Evolutionary conservation across 2,797 vertebrate species (phyloP).

Genomic region (Crocodylus rhombifer): DNA sequence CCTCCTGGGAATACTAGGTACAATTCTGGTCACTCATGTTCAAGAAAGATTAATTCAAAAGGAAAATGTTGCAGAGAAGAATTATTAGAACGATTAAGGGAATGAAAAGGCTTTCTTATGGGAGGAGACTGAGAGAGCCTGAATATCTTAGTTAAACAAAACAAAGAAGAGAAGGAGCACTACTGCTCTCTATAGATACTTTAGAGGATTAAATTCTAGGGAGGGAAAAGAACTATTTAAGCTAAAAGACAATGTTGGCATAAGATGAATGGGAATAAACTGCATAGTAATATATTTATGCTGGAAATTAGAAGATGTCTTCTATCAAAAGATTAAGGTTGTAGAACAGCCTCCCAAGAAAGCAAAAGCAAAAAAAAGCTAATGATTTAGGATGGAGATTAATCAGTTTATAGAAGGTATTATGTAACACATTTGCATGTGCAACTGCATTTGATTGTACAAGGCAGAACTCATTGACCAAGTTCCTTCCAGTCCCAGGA

Average conservation of each 20-base stretch:
- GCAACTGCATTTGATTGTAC: neutral
- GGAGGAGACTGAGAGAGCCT: neutral
- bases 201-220: neutral
- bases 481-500: neutral
- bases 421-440: neutral
- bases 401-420: neutral
- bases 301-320: neutral
- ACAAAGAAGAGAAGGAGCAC: neutral
- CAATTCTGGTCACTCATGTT: neutral
- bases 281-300: neutral
- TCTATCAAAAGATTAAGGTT: neutral
- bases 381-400: neutral
- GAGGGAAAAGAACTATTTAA: neutral
- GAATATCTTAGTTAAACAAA: neutral
- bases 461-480: neutral
- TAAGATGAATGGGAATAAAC: neutral
- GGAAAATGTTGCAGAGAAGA: neutral
- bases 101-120: neutral
- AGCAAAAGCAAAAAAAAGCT: neutral
- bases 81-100: neutral
- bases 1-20: neutral
- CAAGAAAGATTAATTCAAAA: conserved; percentile 2
- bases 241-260: neutral
- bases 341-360: neutral
- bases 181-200: neutral